Base-by-base conservation (phyloP, 2,888 invertebrate genomes). In the Andrena dorsata region DNA sequence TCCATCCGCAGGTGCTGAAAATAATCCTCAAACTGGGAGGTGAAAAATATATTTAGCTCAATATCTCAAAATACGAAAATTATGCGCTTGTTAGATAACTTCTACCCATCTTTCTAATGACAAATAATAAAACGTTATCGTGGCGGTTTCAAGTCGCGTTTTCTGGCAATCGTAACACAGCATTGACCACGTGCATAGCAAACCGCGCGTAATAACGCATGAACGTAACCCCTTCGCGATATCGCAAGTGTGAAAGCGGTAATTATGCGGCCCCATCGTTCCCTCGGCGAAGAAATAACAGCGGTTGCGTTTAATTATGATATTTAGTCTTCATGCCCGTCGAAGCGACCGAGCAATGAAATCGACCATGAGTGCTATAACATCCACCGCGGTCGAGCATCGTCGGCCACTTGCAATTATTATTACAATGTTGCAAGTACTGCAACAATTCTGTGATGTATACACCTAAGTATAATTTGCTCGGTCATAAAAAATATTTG, bases 221-320 rank as follows among this genome's bases (percentile, higher is more conserved):
- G 58, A 60, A 32, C 49, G 47, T 53, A 58, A 66, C 23, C 13
- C 26, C 2, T 23, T 20, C 20, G 47, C 26, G 51, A 26, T 66
- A 51, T 73, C 51, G 65, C 30, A 35, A 30, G 32, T 35, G 80
- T 35, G 79, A 74, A 60, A 56, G 80, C 10, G 53, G 49, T 47
- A 65, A 80, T 82, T 82, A 75, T 20, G 51, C 53, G 56, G 4
- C 63, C 4, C 28, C 56, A 58, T 51, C 53, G 51, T 79, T 64
- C 70, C 66, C 28, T 28, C 20, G 51, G 7, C 49, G 56, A 53
- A n/a, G 49, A 51, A 69, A 81, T 20, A 69, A 41, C 60, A 35
- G 35, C 30, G 58, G 66, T 80, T 74, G 47, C 56, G 32, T 49
- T 75, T 75, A 60, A 71, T 71, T 47, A 71, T 13, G 28, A 60